Conservation (phyloP, 2,888 invertebrate species). For the Platycnemis pennipes region DNA sequence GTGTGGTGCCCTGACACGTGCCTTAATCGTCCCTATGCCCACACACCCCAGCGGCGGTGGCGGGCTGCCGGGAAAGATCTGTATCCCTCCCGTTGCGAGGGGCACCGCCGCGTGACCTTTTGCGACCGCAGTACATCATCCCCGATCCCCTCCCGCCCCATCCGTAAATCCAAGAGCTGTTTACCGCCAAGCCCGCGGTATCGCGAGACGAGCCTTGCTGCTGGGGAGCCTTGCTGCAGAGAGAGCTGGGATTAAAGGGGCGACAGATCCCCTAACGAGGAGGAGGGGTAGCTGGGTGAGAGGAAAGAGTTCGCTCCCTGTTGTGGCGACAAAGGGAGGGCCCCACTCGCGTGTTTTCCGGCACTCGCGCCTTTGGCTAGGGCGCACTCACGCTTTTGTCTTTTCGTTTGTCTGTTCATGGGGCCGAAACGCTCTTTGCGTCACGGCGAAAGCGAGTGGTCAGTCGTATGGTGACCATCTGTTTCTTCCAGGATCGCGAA, state of each 20-base stretch:
- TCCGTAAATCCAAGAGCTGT: not conserved
- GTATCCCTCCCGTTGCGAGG: not conserved
- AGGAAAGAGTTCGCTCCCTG: too few relatives aligned
- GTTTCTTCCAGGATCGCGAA: too few relatives aligned
- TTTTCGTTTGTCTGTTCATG: too few relatives aligned
- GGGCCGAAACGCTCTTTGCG: too few relatives aligned
- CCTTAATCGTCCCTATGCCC: not conserved
- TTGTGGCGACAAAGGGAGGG: too few relatives aligned
- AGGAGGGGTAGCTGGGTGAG: not conserved
- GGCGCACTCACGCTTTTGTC: too few relatives aligned
- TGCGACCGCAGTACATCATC: not conserved
- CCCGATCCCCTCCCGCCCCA: not conserved
- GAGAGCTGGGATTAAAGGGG: not conserved
- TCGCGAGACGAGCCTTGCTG: not conserved
- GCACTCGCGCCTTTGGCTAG: too few relatives aligned
- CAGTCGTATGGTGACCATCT: too few relatives aligned
- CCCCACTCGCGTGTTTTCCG: too few relatives aligned
- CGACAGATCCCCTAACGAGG: not conserved
- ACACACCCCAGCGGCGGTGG: not conserved
- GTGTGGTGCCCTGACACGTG: not conserved
- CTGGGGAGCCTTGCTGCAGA: too few relatives aligned
- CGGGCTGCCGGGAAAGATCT: too few relatives aligned
- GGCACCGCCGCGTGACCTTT: conserved; percentile 1
- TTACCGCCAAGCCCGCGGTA: not conserved
- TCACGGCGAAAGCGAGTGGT: too few relatives aligned